A percentile compares a stretch with the other conserved stretches of the same genome.
Conservation (phyloP, 2,797 vertebrate genomes). For the Cynodonichthys magdalenae region DNA sequence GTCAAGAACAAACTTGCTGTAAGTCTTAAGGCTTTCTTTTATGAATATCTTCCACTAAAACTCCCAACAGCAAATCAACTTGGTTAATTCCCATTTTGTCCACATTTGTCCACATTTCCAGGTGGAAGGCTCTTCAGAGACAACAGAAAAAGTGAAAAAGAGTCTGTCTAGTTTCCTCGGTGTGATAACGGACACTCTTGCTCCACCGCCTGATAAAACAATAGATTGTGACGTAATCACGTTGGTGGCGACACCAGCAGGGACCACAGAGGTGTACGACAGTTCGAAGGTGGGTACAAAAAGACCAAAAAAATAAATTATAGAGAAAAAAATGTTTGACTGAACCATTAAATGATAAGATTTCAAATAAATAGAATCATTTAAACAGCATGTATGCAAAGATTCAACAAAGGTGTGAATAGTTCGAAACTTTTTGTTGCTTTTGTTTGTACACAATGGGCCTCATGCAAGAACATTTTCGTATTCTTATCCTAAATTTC, state of each 20-base stretch:
- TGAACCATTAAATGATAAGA: not conserved
- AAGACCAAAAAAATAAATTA: not conserved
- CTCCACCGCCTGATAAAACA: slow-evolving; percentile 95
- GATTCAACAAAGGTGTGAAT: too few relatives aligned
- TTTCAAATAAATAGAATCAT: too few relatives aligned
- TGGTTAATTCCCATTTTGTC: not conserved
- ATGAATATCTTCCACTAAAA: not conserved
- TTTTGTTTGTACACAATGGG: too few relatives aligned
- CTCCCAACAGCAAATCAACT: not conserved
- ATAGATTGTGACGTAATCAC: slow-evolving; percentile 98
- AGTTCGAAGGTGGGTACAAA: slow-evolving; percentile 89
- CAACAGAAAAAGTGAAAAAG: slow-evolving; percentile 95
- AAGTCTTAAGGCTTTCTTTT: slow-evolving; percentile 30
- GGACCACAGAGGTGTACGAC: slow-evolving; percentile 95
- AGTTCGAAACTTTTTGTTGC: not conserved
- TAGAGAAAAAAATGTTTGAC: not conserved
- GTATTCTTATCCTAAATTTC: too few relatives aligned
- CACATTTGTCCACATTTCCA: slow-evolving; percentile 45
- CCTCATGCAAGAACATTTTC: too few relatives aligned
- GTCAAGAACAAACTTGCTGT: slow-evolving; percentile 95
- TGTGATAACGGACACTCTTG: slow-evolving; percentile 96
- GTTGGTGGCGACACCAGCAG: slow-evolving; percentile 92
- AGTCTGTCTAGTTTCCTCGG: slow-evolving; percentile 94
- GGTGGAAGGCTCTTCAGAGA: slow-evolving; percentile 91
- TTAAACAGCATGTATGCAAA: too few relatives aligned